Base-by-base conservation (phyloP, 1,140 invertebrate species). In the Dendrolimus kikuchii region DNA sequence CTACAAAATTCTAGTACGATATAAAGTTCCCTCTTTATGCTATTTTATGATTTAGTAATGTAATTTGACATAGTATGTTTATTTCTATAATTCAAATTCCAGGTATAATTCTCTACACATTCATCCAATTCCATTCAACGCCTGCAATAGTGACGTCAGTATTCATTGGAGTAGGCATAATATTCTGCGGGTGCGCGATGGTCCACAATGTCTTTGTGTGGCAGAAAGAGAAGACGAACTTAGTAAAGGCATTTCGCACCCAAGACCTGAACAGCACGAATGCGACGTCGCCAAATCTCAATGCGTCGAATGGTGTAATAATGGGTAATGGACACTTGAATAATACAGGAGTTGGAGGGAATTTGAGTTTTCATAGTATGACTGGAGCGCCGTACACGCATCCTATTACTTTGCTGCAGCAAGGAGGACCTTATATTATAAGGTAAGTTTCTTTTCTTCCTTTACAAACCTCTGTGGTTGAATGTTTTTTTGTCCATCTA, bases 141-240 rank as follows among this genome's bases (percentile, higher is more conserved):
- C 95, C 96, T 6, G 96, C 96, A 3, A 95, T 97, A 55, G 92
- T 96, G 10, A 96, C 95, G 4, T 95, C 94, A 62, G 91, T 95
- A 1, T 92, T 97, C 66, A 96, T 97, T 46, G 95, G 83, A 40
- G 87, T 96, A 4, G 95, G 95, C 2, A 96, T 97, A 42, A 90
- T 97, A 7, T 97, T 97, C 86, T 97, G 96, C 79, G 95, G 95
- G 55, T 94, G 95, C 68, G 95, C 95, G 45, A 95, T 97, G 91
- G 95, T 97, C 6, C 96, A 98, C 85, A 97, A 97, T 77, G 95
- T 96, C 5, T 97, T 97, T 81, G 92, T 97, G 10, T 98, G 96
- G 96, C 95, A 97, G 80, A 93, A 92, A 86, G 95, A 95, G 80
- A 94, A 93, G 74, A 93, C 92, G 0, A 92, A 82, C 52, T 64